These are phyloP conservation scores for Bambusicola thoracicus DNA, from an alignment of 2,113 vertebrate genomes.

Conservation along the genomic window DNA sequence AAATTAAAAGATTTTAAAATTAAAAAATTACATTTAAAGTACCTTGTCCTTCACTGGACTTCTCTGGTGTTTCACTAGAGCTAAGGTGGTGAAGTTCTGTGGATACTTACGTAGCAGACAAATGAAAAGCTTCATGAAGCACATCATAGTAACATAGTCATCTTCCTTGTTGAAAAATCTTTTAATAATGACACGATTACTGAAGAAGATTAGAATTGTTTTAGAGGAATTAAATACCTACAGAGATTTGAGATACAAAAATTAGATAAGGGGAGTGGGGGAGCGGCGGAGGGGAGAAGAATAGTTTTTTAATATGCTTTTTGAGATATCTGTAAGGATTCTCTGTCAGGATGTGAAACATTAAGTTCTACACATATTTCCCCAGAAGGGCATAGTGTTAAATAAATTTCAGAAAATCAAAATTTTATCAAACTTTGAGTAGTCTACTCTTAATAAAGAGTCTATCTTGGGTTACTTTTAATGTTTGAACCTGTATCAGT, in stretches of 20 bases:
- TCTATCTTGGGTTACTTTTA: not conserved
- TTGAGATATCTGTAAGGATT: not conserved
- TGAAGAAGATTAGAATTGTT: not conserved
- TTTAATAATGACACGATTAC: not conserved
- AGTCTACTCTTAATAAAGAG: not conserved
- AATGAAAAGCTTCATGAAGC: not conserved
- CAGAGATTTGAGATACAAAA: not conserved
- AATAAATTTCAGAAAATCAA: not conserved
- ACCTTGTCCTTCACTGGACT: not conserved
- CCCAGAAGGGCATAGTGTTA: not conserved
- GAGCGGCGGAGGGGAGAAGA: not conserved
- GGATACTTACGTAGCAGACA: not conserved
- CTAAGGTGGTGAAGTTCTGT: not conserved
- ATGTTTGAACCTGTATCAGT: not conserved
- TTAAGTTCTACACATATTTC: not conserved
- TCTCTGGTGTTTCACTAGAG: not conserved
- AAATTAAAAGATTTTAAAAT: too few species aligned
- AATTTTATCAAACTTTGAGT: not conserved
- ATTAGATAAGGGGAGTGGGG: not conserved
- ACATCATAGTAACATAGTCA: not conserved
- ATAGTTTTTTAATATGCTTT: rapidly evolving
- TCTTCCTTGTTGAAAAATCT: not conserved
- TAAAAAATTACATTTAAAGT: too few species aligned
- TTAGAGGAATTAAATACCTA: not conserved
- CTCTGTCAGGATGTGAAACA: not conserved